phyloP scores from a whole-genome alignment of 2,797 vertebrate genomes.

The Macroramphosus scolopax region DNA sequence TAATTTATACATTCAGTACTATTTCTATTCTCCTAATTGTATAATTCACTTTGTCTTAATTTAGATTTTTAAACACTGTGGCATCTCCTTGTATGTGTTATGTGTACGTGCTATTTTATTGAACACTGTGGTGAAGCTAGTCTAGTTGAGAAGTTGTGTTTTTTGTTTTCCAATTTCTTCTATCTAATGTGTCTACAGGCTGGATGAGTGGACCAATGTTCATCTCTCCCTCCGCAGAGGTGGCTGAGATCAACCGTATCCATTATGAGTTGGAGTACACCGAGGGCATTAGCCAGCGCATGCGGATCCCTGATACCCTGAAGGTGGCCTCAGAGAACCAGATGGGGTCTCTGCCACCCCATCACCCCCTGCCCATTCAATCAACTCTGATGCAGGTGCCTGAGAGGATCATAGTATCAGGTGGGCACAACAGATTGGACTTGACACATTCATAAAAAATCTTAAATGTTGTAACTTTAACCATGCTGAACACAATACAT shows the following conservation, averaged over 20 bases:
- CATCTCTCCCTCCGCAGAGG: slow-evolving; percentile 82
- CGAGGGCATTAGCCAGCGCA: slow-evolving; percentile 94
- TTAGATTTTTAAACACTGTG: too few species aligned
- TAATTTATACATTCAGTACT: too few species aligned
- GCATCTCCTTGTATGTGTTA: too few species aligned
- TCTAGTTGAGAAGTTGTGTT: too few species aligned
- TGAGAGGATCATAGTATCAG: slow-evolving; percentile 92
- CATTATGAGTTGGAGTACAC: slow-evolving; percentile 96
- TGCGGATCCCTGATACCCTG: slow-evolving; percentile 94
- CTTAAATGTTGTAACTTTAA: background rate
- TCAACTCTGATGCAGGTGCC: slow-evolving; percentile 93
- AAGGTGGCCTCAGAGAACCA: slow-evolving; percentile 85
- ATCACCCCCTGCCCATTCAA: slow-evolving; percentile 73
- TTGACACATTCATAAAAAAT: too few species aligned
- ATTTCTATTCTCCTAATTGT: too few species aligned
- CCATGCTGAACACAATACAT: too few species aligned
- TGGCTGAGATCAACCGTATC: slow-evolving; percentile 92
- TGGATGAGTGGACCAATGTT: slow-evolving; percentile 85
- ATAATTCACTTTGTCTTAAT: too few species aligned
- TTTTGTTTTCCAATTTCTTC: background rate
- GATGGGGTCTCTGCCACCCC: slow-evolving; percentile 54
- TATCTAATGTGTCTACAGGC: slow-evolving; percentile 39
- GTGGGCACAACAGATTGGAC: slow-evolving; percentile 58
- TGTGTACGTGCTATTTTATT: too few species aligned
- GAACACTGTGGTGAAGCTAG: too few species aligned